Conservation (phyloP, 1,140 invertebrate genomes). For the Leptinotarsa lineolata region DNA sequence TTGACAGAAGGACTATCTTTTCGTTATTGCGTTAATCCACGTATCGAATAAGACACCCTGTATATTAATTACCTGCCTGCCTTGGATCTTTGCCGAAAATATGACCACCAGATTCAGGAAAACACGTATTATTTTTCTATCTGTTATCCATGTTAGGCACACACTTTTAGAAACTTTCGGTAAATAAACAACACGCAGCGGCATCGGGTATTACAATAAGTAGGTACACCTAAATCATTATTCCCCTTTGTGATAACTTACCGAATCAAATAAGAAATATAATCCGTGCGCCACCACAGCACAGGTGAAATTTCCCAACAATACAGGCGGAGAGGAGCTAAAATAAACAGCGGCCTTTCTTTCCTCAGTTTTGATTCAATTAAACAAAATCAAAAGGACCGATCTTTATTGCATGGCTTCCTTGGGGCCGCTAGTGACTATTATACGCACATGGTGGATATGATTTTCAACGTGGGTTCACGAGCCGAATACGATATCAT, state of each 20-base stretch:
- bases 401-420: slow-evolving; percentile 2
- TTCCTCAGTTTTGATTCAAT: slow-evolving; percentile 25
- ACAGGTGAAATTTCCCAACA: slow-evolving; percentile 39
- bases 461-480: background rate
- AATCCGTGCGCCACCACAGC: slow-evolving; percentile 23
- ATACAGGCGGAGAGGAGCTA: slow-evolving; percentile 15
- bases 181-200: slow-evolving; percentile 2
- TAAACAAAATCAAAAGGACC: slow-evolving; percentile 27
- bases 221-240: slow-evolving; percentile 11
- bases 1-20: too few relatives aligned
- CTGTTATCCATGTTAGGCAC: background rate
- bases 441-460: background rate
- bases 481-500: background rate
- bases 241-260: slow-evolving; percentile 22
- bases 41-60: too few relatives aligned
- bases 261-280: slow-evolving; percentile 35
- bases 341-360: slow-evolving; percentile 30
- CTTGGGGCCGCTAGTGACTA: background rate
- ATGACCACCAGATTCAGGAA: background rate
- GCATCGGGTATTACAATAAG: background rate
- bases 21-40: too few relatives aligned
- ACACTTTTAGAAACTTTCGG: background rate
- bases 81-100: too few relatives aligned
- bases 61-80: too few relatives aligned
- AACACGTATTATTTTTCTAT: background rate